Base-by-base conservation (phyloP, 2,797 vertebrate genomes). In the Muscicapa comitata region DNA sequence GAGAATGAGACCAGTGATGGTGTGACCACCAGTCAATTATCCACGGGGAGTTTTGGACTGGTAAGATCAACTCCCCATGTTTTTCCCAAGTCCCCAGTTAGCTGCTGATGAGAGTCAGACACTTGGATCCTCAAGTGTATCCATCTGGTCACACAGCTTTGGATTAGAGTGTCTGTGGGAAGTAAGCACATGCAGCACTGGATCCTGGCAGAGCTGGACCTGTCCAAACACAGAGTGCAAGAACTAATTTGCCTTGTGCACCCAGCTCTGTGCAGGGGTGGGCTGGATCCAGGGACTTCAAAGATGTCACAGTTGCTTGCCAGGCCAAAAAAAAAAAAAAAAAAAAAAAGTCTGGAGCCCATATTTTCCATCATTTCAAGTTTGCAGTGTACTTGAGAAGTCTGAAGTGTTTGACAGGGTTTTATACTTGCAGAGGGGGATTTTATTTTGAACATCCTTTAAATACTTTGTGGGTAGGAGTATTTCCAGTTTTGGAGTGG, bases 381-480 rank as follows among this genome's bases (percentile, higher is more conserved):
- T 54, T 43, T 80, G 37, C 72, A 71, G 33, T 73, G 15, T 73
- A 47, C 80, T 86, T 78, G 47, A 87, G 31, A 42, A 93, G 45
- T 37, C 84, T 91, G 75, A 84, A 92, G 42, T 71, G 53, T 87
- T 93, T 92, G 86, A 82, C 80, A 92, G 88, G 71, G 86, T 70
- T 95, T 88, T 80, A 58, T 43, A 58, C 54, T 85, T 94, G 89
- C 84, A 91, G 94, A 95, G 83, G 75, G 92, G 88, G 88, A 76
- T 91, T 92, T 94, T 96, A 96, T 91, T 95, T 94, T 96, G 84
- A 91, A 92, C 78, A 91, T 82, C 88, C 90, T 95, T 95, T 95
- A 95, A 97, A 96, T 95, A 95, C 72, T 77, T 62, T 57, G 21
- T 26, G 84, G 93, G 93, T 95, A 91, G 95, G 88, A 95, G 88